Evolutionary conservation across 2,113 vertebrate species (phyloP), one percentile per base, ranked within the genome.

Genomic region (Syngnathus floridae): DNA sequence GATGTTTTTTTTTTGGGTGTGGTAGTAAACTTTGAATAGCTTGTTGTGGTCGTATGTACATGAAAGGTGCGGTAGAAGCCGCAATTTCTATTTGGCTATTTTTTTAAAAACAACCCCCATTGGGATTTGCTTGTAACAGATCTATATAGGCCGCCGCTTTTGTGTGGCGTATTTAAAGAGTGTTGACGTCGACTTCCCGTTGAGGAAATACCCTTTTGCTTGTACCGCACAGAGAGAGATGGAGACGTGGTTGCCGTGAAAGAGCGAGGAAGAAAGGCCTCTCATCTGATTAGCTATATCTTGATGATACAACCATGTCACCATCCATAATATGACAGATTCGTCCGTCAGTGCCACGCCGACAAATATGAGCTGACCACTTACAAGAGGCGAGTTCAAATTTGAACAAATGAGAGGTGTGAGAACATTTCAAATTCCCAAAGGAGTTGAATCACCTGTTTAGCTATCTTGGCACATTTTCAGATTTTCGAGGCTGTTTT

Each of bases 251-350:
- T 66, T 16, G 14, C 4, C 5, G 45, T 46, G 45, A 46, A 46
- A 67, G 70, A 72, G 69, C 57, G 60, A 75, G 71, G 77, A 51
- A 74, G 66, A 19, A 8, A n/a, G 72, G 52, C 66, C 73, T n/a
- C n/a, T n/a, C n/a, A 67, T 69, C 71, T 64, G 71, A 79, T 78
- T 73, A 64, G 70, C 62, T n/a, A 45, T 8, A 71, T 64, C 81
- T 70, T 71, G 75, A 79, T 31, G 66, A 80, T 70, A 75, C 87
- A 26, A 3, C 65, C 68, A 36, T 31, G 74, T 87, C 84, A 82
- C 81, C 63, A 80, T 76, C 78, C 64, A 71, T 77, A 84, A 87
- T 75, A 59, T 66, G 69, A 69, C 77, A 84, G 85, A 86, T 88
- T 85, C 85, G 84, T 88, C 82, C 73, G 70, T 87, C 81, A 74